Evolutionary conservation across 2,888 invertebrate species (phyloP).

Genomic region (Gnatocerus cornutus): DNA sequence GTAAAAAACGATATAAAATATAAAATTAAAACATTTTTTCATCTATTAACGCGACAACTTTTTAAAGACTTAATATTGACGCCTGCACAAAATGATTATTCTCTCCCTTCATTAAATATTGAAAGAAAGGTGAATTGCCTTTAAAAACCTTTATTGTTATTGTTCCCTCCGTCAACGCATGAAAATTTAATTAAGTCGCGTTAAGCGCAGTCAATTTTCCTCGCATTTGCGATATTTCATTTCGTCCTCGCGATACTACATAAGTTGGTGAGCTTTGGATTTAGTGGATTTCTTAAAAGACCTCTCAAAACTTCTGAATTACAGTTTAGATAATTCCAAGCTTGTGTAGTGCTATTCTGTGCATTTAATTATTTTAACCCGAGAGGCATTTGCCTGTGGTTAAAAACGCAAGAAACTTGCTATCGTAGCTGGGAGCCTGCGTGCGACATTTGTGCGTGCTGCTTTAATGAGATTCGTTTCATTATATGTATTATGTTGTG

Average conservation of each 20-base stretch:
- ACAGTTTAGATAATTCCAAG: conserved; percentile 31
- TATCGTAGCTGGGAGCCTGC: conserved; percentile 11
- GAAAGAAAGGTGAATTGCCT: no score
- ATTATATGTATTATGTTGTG: conserved; percentile 21
- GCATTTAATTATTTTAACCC: conserved; percentile 23
- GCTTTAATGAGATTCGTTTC: conserved; percentile 33
- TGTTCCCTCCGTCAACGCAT: no score
- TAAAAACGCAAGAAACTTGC: conserved; percentile 1
- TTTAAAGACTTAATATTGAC: no score
- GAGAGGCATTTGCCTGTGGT: conserved; percentile 9
- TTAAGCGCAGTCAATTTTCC: background rate
- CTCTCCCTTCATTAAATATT: no score
- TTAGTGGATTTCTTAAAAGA: conserved; percentile 15
- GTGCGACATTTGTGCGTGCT: conserved; percentile 29
- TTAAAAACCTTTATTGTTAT: no score
- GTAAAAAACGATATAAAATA: no score
- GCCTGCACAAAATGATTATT: no score
- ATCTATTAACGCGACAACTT: no score
- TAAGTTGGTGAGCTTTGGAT: conserved; percentile 19
- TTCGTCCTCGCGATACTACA: background rate
- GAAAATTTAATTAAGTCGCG: no score
- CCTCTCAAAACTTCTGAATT: conserved; percentile 17
- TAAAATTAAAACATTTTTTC: no score
- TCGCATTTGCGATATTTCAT: conserved; percentile 16
- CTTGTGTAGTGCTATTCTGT: conserved; percentile 16